Conservation (phyloP, 2,797 vertebrate genomes). For the Pachyuromys duprasi region DNA sequence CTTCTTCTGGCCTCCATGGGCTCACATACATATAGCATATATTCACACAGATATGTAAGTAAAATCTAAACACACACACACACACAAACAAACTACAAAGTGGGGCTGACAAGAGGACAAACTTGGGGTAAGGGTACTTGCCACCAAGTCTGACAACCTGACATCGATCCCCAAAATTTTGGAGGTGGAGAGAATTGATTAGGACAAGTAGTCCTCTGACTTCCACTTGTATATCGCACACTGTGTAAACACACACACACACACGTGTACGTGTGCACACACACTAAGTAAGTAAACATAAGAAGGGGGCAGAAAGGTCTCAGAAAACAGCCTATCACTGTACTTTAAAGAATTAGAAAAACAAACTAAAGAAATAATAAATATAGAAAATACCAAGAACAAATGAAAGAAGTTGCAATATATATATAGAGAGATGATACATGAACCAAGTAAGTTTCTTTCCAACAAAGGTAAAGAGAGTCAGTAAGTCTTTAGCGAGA, state of each 20-base stretch:
- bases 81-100: not conserved
- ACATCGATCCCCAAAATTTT: not conserved
- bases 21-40: not conserved
- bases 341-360: not conserved
- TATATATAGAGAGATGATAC: too few species aligned
- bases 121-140: not conserved
- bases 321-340: not conserved
- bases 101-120: not conserved
- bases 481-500: not conserved
- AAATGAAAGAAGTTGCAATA: not conserved
- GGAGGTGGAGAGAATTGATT: not conserved
- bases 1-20: not conserved
- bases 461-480: not conserved
- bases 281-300: not conserved
- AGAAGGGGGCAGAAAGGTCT: not conserved
- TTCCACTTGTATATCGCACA: not conserved
- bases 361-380: not conserved
- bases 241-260: not conserved
- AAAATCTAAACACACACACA: not conserved
- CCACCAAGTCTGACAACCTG: not conserved
- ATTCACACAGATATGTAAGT: not conserved
- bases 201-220: not conserved
- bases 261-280: not conserved
- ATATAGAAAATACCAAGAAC: not conserved
- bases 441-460: not conserved